Evolutionary conservation across 1,140 invertebrate species (phyloP).

Genomic region (Drosophila mauritiana): DNA sequence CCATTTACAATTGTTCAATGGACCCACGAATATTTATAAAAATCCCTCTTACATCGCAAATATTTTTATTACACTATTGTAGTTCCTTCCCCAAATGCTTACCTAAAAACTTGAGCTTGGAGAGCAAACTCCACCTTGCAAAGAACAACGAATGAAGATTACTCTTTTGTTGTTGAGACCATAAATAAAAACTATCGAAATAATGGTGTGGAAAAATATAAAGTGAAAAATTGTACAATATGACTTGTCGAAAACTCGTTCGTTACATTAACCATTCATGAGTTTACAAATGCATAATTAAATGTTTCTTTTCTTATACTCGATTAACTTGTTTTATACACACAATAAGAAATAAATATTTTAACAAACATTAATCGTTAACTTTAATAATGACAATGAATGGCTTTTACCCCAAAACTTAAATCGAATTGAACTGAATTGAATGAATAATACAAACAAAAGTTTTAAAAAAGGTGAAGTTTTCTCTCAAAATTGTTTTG

Average conservation of each 20-base stretch:
- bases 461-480: conserved; percentile 76
- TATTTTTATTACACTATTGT: conserved; percentile 52
- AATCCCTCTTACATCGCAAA: conserved; percentile 65
- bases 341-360: conserved; percentile 71
- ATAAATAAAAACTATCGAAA: conserved; percentile 44
- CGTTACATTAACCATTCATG: conserved; percentile 81
- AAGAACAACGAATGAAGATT: conserved; percentile 80
- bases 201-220: conserved; percentile 39
- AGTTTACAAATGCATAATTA: conserved; percentile 70
- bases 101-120: conserved; percentile 55
- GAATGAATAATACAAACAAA: conserved; percentile 34
- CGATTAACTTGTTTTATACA: conserved; percentile 75
- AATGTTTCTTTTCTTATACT: conserved; percentile 75
- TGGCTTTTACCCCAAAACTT: conserved; percentile 64
- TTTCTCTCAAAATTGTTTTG: conserved; percentile 77
- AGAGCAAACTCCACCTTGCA: conserved; percentile 84
- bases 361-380: conserved; percentile 79
- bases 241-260: conserved; percentile 67
- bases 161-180: conserved; percentile 50
- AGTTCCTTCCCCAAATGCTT: conserved; percentile 56
- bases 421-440: conserved; percentile 56
- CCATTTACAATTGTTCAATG: conserved; percentile 6
- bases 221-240: conserved; percentile 64
- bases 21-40: conserved; percentile 74
- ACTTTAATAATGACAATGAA: conserved; percentile 74